phyloP scores from a whole-genome alignment of 2,888 invertebrate species.

The Linhomoeus sp. region DNA sequence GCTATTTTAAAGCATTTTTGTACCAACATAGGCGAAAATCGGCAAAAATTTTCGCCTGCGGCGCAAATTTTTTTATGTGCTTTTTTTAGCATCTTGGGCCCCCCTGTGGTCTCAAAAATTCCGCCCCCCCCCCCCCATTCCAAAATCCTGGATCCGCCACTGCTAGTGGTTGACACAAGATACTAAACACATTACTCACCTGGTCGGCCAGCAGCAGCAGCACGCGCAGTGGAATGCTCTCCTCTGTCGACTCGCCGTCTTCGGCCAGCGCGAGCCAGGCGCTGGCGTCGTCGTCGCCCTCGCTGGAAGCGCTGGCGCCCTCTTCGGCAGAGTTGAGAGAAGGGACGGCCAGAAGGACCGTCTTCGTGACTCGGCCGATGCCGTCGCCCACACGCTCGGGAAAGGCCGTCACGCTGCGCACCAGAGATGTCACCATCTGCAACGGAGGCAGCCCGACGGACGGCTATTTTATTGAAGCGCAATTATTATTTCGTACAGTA shows the following conservation, averaged over 20 bases:
- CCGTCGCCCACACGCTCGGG: constrained; percentile 70
- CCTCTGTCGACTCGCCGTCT: constrained; percentile 31
- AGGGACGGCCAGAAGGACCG: constrained; percentile 5
- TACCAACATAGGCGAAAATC: too few relatives aligned
- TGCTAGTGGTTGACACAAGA: too few relatives aligned
- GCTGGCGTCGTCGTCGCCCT: background rate
- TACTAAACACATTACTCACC: constrained; percentile 40
- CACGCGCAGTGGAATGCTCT: constrained; percentile 60
- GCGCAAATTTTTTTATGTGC: too few relatives aligned
- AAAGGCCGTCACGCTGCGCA: constrained; percentile 52
- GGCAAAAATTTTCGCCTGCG: too few relatives aligned
- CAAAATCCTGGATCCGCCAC: background rate
- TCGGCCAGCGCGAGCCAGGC: background rate
- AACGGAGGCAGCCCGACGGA: background rate
- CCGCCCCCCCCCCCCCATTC: background rate
- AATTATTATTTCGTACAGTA: background rate
- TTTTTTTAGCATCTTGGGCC: too few relatives aligned
- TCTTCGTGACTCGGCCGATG: constrained; percentile 49
- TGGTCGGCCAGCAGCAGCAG: constrained; percentile 60
- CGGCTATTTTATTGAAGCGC: background rate
- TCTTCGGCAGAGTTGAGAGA: too few relatives aligned
- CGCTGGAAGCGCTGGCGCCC: constrained; percentile 1
- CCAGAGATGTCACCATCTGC: constrained; percentile 39
- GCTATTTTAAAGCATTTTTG: too few relatives aligned
- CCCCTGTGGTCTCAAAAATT: too few relatives aligned